A percentile compares a stretch with the other conserved stretches of the same genome.
These are phyloP conservation scores for Balanococcus diminutus DNA, from an alignment of 2,888 invertebrate species.

Conservation along the genomic window DNA sequence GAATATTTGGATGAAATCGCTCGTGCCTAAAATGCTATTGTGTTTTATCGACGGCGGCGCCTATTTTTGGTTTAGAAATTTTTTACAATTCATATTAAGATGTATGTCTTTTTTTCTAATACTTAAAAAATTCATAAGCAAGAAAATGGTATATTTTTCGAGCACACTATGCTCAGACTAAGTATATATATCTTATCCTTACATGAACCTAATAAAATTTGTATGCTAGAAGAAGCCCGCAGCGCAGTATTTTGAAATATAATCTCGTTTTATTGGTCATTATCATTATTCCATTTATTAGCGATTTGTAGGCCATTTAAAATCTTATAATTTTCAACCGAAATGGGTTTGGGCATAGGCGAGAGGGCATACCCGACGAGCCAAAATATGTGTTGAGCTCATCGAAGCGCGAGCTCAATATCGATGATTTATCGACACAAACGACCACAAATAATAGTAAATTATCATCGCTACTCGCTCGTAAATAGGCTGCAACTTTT, in stretches of 20 bases:
- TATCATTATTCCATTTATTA: neutral
- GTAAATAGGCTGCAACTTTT: neutral
- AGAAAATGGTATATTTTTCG: neutral
- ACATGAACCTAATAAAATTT: neutral
- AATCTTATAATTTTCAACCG: constrained; percentile 8
- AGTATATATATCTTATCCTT: too few relatives aligned
- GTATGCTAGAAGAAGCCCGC: neutral
- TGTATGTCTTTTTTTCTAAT: neutral
- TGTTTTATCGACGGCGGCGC: neutral
- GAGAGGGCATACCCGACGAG: neutral
- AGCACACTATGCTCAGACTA: neutral
- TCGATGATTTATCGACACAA: neutral
- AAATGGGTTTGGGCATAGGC: neutral
- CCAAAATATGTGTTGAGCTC: neutral
- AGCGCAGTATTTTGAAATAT: neutral
- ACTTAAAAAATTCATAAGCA: neutral
- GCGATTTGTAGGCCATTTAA: constrained; percentile 15
- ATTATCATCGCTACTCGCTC: neutral
- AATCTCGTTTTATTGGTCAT: neutral
- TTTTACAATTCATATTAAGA: neutral
- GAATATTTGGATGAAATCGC: neutral
- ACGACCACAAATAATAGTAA: neutral
- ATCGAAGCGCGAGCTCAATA: neutral
- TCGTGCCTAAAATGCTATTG: neutral
- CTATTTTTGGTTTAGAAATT: neutral